phyloP scores from a whole-genome alignment of 2,888 invertebrate genomes.

The Acronicta psi region DNA sequence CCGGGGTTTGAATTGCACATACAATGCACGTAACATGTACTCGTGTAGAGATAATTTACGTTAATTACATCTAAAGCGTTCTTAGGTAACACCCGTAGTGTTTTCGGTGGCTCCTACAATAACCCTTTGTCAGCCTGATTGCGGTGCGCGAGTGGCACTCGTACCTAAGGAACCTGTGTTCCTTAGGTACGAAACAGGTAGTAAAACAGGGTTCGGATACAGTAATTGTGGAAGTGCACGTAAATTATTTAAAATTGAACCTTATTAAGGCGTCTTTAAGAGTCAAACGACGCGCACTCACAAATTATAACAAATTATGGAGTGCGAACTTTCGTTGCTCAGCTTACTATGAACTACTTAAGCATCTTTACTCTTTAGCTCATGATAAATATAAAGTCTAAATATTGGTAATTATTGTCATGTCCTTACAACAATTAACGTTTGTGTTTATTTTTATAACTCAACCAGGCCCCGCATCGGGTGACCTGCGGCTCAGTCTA shows the following conservation, averaged over 20 bases:
- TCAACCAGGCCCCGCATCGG: too few relatives aligned
- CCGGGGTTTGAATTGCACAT: too few relatives aligned
- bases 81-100: constrained; percentile 28
- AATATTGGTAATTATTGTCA: too few relatives aligned
- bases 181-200: too few relatives aligned
- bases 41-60: constrained; percentile 19
- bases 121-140: constrained; percentile 54
- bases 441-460: too few relatives aligned
- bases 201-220: constrained; percentile 17
- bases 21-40: background rate
- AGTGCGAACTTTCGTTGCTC: background rate
- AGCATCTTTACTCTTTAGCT: too few relatives aligned
- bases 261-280: background rate
- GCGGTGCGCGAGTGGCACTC: constrained; percentile 44
- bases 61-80: constrained; percentile 37
- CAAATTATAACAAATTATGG: background rate
- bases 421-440: too few relatives aligned
- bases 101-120: constrained; percentile 48
- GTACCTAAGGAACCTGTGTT: constrained; percentile 34
- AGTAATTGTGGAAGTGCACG: constrained; percentile 18
- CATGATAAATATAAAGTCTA: too few relatives aligned
- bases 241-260: background rate
- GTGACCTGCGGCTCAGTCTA: too few relatives aligned
- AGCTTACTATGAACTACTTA: background rate
- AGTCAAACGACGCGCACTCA: background rate